Conservation (phyloP, 2,888 invertebrate genomes). For the Drosophila bunnanda region DNA sequence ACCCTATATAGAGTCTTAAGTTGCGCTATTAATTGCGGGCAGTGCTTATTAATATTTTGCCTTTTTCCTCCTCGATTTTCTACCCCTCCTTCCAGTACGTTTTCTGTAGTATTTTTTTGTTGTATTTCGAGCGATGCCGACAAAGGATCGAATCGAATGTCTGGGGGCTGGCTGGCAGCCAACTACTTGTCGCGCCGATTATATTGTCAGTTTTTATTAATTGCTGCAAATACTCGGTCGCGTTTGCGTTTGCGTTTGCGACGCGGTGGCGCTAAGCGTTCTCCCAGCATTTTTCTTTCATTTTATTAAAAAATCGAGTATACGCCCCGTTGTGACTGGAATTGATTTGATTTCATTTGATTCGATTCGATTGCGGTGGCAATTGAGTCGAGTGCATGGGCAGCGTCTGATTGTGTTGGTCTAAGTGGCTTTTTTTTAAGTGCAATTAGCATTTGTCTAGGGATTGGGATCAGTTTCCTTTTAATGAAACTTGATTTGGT, state of each 20-base stretch:
- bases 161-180: slow-evolving; percentile 75
- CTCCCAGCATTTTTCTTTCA: slow-evolving; percentile 5
- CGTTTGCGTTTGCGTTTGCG: slow-evolving; percentile 30
- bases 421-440: slow-evolving; percentile 49
- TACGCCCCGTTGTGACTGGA: slow-evolving; percentile 75
- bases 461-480: slow-evolving; percentile 4
- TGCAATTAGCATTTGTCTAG: slow-evolving; percentile 47
- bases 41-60: slow-evolving; percentile 79
- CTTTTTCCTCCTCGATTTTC: slow-evolving; percentile 36
- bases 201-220: slow-evolving; percentile 84
- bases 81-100: slow-evolving; percentile 1
- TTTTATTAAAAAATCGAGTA: slow-evolving; percentile 60
- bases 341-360: slow-evolving; percentile 66
- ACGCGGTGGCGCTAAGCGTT: slow-evolving; percentile 69
- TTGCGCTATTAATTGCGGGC: slow-evolving; percentile 82
- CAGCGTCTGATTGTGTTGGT: slow-evolving; percentile 1
- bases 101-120: slow-evolving; percentile 12
- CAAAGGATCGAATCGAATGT: slow-evolving; percentile 64
- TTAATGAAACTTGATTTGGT: slow-evolving; percentile 16
- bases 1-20: slow-evolving; percentile 81
- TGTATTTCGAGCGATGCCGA: slow-evolving; percentile 62
- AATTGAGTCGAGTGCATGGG: slow-evolving; percentile 9
- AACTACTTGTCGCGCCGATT: slow-evolving; percentile 82
- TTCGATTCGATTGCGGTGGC: slow-evolving; percentile 58
- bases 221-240: slow-evolving; percentile 77